These are phyloP conservation scores for Holothuria scabra DNA, from an alignment of 53 echinoderm and acorn worm species.

Conservation along the genomic window DNA sequence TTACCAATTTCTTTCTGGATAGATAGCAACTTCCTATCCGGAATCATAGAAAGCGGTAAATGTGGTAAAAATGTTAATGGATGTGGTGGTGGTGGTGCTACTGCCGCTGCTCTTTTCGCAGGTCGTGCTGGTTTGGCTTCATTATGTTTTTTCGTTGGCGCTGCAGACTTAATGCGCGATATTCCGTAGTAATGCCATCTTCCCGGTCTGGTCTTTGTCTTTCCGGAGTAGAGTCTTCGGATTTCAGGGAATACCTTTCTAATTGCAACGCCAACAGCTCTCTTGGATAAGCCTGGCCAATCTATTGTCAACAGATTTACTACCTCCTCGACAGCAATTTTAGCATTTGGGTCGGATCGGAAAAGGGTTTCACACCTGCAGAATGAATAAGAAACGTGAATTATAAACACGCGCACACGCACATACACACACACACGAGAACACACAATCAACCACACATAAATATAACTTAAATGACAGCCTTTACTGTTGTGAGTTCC, in stretches of 20 bases:
- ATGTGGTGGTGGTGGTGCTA: background rate
- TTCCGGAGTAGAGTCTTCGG: constrained; percentile 7
- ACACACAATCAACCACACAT: background rate
- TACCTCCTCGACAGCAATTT: constrained; percentile 20
- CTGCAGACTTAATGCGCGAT: constrained; percentile 19
- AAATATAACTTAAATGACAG: background rate
- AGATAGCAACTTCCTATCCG: background rate
- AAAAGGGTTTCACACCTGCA: constrained; percentile 22
- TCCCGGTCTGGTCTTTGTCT: constrained; percentile 20
- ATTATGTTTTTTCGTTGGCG: background rate
- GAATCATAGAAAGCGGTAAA: too few species aligned
- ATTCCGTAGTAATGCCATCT: constrained; percentile 19
- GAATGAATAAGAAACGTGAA: background rate
- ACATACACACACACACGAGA: background rate
- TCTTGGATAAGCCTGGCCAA: constrained; percentile 6
- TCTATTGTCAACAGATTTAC: constrained; percentile 4
- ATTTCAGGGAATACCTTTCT: constrained; percentile 14
- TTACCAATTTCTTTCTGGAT: constrained; percentile 4
- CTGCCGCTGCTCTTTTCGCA: too few species aligned
- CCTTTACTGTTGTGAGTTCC: constrained; percentile 10
- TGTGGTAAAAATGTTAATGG: too few species aligned
- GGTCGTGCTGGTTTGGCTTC: too few species aligned
- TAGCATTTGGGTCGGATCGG: background rate
- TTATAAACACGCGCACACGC: background rate
- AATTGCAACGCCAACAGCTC: constrained; percentile 14